Conservation (phyloP, 1,140 invertebrate species). For the Augochlora pura region DNA sequence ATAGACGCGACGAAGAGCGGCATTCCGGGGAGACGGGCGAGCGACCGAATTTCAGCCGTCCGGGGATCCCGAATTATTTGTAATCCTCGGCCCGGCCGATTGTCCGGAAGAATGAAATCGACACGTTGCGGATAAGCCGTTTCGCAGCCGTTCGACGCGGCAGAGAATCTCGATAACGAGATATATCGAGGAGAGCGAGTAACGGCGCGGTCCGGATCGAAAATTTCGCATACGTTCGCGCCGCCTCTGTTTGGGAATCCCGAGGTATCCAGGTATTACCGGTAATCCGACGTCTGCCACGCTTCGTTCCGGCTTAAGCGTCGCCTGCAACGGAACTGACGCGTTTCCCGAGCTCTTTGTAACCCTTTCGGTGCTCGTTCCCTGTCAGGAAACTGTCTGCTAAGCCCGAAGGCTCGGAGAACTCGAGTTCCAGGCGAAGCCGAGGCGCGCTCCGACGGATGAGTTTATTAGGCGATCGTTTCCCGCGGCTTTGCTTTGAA, state of each 20-base stretch:
- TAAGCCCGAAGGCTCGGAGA: background rate
- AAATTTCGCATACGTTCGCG: background rate
- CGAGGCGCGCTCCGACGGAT: background rate
- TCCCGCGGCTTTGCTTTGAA: background rate
- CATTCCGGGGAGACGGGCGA: background rate
- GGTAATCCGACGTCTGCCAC: background rate
- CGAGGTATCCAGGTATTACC: background rate
- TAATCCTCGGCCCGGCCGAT: constrained; percentile 5
- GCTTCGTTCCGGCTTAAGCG: background rate
- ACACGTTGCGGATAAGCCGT: background rate
- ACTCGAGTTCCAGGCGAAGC: background rate
- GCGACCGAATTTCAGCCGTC: background rate
- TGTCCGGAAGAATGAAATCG: background rate
- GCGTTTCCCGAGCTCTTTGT: background rate
- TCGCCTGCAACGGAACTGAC: background rate
- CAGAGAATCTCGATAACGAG: too few relatives aligned
- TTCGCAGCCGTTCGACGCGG: background rate
- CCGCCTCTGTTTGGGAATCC: background rate
- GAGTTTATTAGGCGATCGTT: constrained; percentile 2
- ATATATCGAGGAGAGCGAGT: too few relatives aligned
- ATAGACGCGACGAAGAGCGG: constrained; percentile 27
- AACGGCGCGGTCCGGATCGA: background rate
- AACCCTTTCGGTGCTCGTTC: background rate
- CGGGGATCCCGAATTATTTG: background rate
- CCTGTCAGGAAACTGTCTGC: background rate